These are phyloP conservation scores for Danio rerio DNA, from an alignment of 2,113 vertebrate species.

Conservation along the genomic window GRCz12tu NC_133198.1:11809501-11810000, in stretches of 20 bases:
- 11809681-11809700: not conserved
- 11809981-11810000: no score
- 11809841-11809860: not conserved
- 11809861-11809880: no score
- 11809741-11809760: not conserved
- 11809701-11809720: not conserved
- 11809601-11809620: conserved; percentile 3
- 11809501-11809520: conserved; percentile 42
- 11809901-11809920: no score
- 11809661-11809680: not conserved
- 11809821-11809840: no score
- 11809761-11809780: not conserved
- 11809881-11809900: no score
- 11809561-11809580: conserved; percentile 16
- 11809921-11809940: no score
- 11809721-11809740: not conserved
- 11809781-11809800: not conserved
- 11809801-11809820: not conserved
- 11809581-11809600: not conserved
- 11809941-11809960: no score
- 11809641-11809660: not conserved
- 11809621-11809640: not conserved
- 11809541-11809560: conserved; percentile 31
- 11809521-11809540: conserved; percentile 38
- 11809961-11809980: no score